phyloP scores from a whole-genome alignment of 2,113 vertebrate genomes.

The Macaca nemestrina region DNA sequence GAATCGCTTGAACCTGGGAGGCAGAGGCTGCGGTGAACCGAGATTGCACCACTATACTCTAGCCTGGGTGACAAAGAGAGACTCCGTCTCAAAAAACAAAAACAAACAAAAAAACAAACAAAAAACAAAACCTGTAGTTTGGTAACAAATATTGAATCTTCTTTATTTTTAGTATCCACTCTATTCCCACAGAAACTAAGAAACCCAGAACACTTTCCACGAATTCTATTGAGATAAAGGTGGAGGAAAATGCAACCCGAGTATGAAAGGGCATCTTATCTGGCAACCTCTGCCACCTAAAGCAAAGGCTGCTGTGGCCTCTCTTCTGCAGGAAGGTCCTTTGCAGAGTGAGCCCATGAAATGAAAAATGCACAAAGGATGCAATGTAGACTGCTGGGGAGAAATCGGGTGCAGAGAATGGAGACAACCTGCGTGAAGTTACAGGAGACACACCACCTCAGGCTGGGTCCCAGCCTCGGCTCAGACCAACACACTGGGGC shows the following conservation, averaged over 20 bases:
- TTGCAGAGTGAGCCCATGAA: neutral
- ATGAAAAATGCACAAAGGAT: neutral
- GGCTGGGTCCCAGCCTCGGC: neutral
- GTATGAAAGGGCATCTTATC: neutral
- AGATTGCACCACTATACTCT: no score
- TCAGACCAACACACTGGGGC: neutral
- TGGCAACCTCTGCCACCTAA: neutral
- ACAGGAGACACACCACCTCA: neutral
- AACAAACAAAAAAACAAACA: no score
- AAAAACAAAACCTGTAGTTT: neutral
- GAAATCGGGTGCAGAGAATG: neutral
- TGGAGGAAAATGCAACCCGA: neutral
- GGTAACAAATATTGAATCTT: neutral
- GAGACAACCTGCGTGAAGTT: neutral
- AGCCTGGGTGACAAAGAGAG: no score
- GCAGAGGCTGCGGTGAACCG: no score
- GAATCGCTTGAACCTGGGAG: no score
- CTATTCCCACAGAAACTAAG: neutral
- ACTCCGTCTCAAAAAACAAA: no score
- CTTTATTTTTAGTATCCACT: neutral
- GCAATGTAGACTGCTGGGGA: neutral
- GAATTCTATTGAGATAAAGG: neutral
- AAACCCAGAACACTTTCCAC: neutral
- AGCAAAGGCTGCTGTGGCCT: neutral
- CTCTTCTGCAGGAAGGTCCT: neutral